Conservation (phyloP, 2,113 vertebrate genomes). For the Rousettus leschenaultii region DNA sequence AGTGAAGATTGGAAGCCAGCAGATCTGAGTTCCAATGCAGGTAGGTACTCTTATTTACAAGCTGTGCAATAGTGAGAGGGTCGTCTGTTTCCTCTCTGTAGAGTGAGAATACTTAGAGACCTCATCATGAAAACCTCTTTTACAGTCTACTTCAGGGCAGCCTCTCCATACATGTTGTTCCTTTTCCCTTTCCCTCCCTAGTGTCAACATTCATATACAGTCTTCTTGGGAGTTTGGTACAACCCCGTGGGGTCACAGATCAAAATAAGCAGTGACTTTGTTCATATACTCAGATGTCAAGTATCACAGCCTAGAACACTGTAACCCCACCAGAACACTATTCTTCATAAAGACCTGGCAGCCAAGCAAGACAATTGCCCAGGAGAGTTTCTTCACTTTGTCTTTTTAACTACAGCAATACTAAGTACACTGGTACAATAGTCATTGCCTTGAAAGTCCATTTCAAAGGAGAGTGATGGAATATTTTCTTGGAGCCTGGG, state of each 20-base stretch:
- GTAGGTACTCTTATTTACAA: background rate
- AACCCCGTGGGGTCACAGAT: background rate
- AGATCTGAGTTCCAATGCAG: background rate
- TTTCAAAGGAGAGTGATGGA: background rate
- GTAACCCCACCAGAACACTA: too few relatives aligned
- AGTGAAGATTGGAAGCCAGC: background rate
- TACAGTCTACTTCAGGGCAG: background rate
- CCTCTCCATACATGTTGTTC: background rate
- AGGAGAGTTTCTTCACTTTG: background rate
- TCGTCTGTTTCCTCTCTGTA: background rate
- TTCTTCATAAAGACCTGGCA: background rate
- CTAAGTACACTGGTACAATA: background rate
- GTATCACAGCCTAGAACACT: background rate
- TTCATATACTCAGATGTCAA: background rate
- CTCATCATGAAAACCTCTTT: background rate
- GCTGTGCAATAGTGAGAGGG: background rate
- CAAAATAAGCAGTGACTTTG: background rate
- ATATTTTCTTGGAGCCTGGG: background rate
- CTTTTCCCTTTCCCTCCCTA: background rate
- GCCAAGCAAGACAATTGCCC: background rate
- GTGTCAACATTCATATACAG: background rate
- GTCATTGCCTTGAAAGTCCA: background rate
- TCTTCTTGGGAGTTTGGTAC: background rate
- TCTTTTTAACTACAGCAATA: background rate
- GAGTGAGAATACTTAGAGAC: too few relatives aligned